These are phyloP conservation scores for Capreolus pygargus DNA, from an alignment of 2,113 vertebrate genomes.

Conservation along the genomic window DNA sequence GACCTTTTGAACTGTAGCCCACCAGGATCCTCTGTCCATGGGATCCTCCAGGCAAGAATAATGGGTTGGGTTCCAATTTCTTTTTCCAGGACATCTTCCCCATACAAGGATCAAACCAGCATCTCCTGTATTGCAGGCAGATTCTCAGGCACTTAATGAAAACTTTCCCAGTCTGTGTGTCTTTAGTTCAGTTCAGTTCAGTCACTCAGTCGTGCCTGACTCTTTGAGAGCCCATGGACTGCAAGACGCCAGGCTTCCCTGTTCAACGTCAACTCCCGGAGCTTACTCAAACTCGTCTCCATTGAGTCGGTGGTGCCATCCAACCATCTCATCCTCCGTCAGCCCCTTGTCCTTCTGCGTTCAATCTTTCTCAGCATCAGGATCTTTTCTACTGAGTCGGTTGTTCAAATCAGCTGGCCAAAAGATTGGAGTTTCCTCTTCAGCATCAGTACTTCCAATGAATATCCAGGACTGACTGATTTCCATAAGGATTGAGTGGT, in stretches of 20 bases:
- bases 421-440: not conserved
- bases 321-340: not conserved
- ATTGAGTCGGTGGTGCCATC: not conserved
- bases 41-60: not conserved
- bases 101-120: fast-evolving
- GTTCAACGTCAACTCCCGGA: not conserved
- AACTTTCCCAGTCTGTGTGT: not conserved
- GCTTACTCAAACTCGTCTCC: not conserved
- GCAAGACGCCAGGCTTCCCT: not conserved
- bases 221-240: not conserved
- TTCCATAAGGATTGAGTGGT: not conserved
- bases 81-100: not conserved
- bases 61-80: not conserved
- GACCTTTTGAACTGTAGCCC: not conserved
- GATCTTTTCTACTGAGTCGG: not conserved
- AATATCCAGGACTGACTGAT: not conserved
- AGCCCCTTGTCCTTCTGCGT: not conserved
- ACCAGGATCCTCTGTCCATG: not conserved
- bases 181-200: not conserved
- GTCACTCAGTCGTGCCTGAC: not conserved
- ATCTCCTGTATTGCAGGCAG: not conserved
- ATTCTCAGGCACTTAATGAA: not conserved
- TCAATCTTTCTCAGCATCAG: not conserved
- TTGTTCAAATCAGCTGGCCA: not conserved
- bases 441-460: not conserved